Percentiles rank a stretch among this genome's conserved stretches.
These are phyloP conservation scores for Holotrichia oblita DNA, from an alignment of 1,140 invertebrate species.

Conservation along the genomic window DNA sequence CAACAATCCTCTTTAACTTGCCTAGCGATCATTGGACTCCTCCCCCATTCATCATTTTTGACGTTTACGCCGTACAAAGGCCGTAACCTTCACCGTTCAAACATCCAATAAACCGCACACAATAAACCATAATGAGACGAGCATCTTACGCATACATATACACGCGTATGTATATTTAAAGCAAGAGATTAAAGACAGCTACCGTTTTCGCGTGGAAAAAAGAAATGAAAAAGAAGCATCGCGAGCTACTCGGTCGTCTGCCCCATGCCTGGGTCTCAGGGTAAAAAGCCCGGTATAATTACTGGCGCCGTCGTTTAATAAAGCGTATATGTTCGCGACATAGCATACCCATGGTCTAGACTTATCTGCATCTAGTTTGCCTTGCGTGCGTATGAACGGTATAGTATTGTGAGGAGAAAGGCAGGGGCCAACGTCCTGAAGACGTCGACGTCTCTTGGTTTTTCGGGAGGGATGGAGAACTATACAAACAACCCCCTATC, in stretches of 20 bases:
- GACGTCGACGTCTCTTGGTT: not conserved
- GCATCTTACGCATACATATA: not conserved
- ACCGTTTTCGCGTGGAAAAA: not conserved
- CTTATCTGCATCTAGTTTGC: slow-evolving; percentile 39
- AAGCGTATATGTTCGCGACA: not conserved
- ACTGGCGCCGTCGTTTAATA: slow-evolving; percentile 39
- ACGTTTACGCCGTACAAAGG: not conserved
- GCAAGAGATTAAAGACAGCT: not conserved
- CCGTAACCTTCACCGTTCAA: slow-evolving; percentile 14
- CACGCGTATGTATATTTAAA: not conserved
- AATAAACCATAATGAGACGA: slow-evolving; percentile 10
- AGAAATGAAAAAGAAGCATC: not conserved
- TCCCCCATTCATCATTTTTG: not conserved
- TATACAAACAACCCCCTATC: slow-evolving; percentile 8
- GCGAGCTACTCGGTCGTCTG: not conserved
- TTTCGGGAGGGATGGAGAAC: not conserved
- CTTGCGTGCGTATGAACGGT: slow-evolving; percentile 13
- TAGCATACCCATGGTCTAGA: slow-evolving; percentile 22
- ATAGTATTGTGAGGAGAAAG: not conserved
- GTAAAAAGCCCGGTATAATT: slow-evolving; percentile 33
- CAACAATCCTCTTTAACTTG: not conserved
- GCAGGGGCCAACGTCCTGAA: slow-evolving; percentile 18
- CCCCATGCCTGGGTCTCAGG: not conserved
- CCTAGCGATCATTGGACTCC: not conserved
- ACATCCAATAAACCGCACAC: not conserved